Evolutionary conservation across 1,140 invertebrate genomes (phyloP), one percentile per base, ranked within the genome.

Genomic region (Episyrphus balteatus): DNA sequence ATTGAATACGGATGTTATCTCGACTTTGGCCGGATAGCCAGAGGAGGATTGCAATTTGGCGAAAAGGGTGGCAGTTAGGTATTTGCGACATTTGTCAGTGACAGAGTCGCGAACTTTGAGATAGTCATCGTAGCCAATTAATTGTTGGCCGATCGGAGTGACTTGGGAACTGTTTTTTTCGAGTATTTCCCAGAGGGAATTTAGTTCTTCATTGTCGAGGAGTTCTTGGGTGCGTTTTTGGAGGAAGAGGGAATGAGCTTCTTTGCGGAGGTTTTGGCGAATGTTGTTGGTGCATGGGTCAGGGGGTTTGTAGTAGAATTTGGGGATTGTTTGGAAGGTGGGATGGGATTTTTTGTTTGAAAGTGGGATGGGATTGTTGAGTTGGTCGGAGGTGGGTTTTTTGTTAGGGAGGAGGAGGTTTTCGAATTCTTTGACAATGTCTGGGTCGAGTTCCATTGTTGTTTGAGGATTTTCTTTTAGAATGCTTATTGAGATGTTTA

Each of bases 1-100:
- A 58, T 95, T 95, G 64, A 95, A 96, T 38, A 97, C 75, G 9
- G 88, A 84, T 63, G 82, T 79, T 5, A 87, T 86, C 34, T 82
- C 81, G 5, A 92, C 82, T 48, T 51, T 84, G 71, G 11, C 90
- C 0, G 69, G 51, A 67, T 86, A 81, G 1, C 82, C 79, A 62
- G 94, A 90, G 26, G 80, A 81, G 46, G 86, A 81, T 62, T 90
- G 80, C 1, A 98, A 68, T 57, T 90, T 88, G 1, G 85, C 83
- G 71, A 94, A 97, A 13, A 92, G 80, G 48, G 78, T 81, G 2
- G 91, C 80, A 30, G 82, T 88, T 47, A 96, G 85, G 62, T 91
- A 95, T 12, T 80, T 79, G 51, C 71, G 72, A 53, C 79, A 84
- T 64, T 88, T 86, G 15, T 69, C 60, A 26, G 82, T 82, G 19